These are phyloP conservation scores for Illadopsis cleaveri DNA, from an alignment of 2,113 vertebrate genomes.

Conservation along the genomic window DNA sequence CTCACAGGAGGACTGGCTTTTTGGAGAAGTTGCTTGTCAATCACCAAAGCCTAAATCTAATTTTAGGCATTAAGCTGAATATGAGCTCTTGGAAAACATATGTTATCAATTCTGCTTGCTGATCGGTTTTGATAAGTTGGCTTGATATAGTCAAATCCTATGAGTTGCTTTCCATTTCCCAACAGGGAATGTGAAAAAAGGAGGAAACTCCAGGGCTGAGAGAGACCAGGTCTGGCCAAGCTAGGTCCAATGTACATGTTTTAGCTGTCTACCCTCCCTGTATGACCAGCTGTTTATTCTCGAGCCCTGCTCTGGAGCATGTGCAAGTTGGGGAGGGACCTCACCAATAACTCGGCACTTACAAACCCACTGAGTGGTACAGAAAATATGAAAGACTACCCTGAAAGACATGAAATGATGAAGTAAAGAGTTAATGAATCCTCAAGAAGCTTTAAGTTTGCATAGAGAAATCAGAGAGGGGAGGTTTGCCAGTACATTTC, in stretches of 20 bases:
- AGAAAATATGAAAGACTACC: not conserved
- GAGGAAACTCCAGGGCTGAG: not conserved
- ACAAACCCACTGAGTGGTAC: not conserved
- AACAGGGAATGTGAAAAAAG: not conserved
- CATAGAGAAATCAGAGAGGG: not conserved
- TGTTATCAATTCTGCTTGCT: not conserved
- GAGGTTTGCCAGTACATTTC: not conserved
- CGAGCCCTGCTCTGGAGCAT: not conserved
- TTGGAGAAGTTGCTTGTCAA: not conserved
- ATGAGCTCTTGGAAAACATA: not conserved
- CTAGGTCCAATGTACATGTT: not conserved
- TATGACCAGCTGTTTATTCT: not conserved
- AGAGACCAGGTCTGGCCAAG: not conserved
- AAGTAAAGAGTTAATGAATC: constrained; percentile 28
- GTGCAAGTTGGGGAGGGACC: not conserved
- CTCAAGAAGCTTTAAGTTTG: not conserved
- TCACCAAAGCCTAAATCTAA: not conserved
- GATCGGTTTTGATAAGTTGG: not conserved
- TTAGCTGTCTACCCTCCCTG: not conserved
- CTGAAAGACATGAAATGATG: not conserved
- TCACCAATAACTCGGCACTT: not conserved
- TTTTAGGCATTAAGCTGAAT: not conserved
- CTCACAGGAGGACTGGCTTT: not conserved
- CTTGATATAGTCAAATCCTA: not conserved
- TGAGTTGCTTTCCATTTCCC: not conserved